Base-by-base conservation (phyloP, 1,140 invertebrate genomes). In the Zeugodacus cucurbitae region DNA sequence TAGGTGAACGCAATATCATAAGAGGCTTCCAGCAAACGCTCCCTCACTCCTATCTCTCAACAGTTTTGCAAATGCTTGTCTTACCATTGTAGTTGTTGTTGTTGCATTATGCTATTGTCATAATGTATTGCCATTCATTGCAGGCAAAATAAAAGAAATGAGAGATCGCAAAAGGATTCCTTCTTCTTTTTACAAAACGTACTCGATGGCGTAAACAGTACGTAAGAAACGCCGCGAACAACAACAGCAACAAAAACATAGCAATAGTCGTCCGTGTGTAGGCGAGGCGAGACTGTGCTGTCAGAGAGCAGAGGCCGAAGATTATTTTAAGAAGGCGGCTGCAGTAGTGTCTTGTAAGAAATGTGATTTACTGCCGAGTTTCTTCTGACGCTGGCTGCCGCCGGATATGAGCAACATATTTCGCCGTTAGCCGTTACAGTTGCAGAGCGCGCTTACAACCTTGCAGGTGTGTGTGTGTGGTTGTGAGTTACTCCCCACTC, bases 321-420 rank as follows among this genome's bases (percentile, higher is more conserved):
- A 82, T 82, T 48, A 82, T 82, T 17, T 26, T 41, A 82, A 82
- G 74, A 82, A 82, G 74, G 41, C 74, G 70, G 14, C n/a, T n/a
- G n/a, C 14, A 41, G 74, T 26, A 54, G 41, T 82, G 74, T 82
- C 41, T 82, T 82, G 74, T 82, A 48, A 82, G 34, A 82, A 82
- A 82, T 82, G 74, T 82, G 74, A 82, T 82, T 82, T 82, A 82
- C 74, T 82, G 74, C 41, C 34, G 74, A 48, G n/a, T 82, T 82
- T 82, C 74, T 82, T 82, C n/a, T 48, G 41, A n/a, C n/a, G n/a
- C n/a, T n/a, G 7, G 44, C 41, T 48, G 74, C 34, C 20, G 67
- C 22, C 67, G 67, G 67, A 74, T 74, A 20, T 37, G 29, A 22
- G 14, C 41, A 82, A 14, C 41, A 82, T 48, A 82, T 82, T 82